Conservation (phyloP, 2,888 invertebrate genomes). For the Dryadula phaetusa region DNA sequence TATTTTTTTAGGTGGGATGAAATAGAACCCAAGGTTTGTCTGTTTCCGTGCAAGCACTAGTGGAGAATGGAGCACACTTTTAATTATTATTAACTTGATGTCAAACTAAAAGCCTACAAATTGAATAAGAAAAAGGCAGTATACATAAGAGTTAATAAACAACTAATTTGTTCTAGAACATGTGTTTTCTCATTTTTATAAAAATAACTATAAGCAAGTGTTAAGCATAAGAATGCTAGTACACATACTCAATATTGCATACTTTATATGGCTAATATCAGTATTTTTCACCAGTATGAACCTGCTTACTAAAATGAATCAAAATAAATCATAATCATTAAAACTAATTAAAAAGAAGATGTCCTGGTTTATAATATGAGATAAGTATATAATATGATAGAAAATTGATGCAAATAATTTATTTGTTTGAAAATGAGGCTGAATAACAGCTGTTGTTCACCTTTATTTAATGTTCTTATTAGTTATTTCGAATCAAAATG, state of each 20-base stretch:
- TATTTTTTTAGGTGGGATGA: too few species aligned
- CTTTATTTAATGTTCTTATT: neutral
- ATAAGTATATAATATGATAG: too few species aligned
- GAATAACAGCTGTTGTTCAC: neutral
- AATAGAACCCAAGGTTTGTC: too few species aligned
- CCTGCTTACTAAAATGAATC: neutral
- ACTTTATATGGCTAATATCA: neutral
- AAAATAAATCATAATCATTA: neutral
- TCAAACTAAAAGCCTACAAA: neutral
- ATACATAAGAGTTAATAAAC: neutral
- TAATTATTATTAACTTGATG: neutral
- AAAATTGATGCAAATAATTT: too few species aligned
- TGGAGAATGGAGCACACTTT: too few species aligned
- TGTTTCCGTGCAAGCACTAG: too few species aligned
- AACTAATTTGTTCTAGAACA: conserved; percentile 6
- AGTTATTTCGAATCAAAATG: neutral
- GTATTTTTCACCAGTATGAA: too few species aligned
- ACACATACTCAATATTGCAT: neutral
- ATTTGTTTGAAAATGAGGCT: neutral
- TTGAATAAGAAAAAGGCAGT: neutral
- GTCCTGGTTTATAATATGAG: neutral
- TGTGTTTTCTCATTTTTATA: conserved; percentile 1
- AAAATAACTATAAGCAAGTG: neutral
- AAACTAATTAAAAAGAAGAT: neutral
- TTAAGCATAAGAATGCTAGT: neutral